Conservation (phyloP, 2,888 invertebrate species). For the Dynastes maya region DNA sequence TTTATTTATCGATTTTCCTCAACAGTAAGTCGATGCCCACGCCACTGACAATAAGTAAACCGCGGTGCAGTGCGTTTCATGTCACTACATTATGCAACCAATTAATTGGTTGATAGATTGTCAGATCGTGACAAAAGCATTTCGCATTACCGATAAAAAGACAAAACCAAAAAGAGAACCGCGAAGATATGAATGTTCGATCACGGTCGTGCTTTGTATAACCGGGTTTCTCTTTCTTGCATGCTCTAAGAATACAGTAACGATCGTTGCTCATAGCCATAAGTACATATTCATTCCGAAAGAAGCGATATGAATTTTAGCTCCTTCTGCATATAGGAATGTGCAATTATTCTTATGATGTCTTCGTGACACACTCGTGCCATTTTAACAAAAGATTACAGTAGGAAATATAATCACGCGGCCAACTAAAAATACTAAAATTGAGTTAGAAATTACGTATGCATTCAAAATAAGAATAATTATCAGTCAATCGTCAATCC, state of each 20-base stretch:
- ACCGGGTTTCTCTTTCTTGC: slow-evolving; percentile 55
- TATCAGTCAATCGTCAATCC: too few species aligned
- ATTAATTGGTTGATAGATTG: slow-evolving; percentile 66
- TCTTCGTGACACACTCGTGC: neutral
- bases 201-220: slow-evolving; percentile 57
- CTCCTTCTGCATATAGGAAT: neutral
- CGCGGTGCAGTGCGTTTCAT: slow-evolving; percentile 62
- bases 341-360: neutral
- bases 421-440: too few species aligned
- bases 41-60: slow-evolving; percentile 50
- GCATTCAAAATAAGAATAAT: too few species aligned
- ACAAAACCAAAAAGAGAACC: slow-evolving; percentile 7
- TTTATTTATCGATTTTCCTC: slow-evolving; percentile 50
- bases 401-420: too few species aligned
- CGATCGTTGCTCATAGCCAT: too few species aligned
- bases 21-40: slow-evolving; percentile 46
- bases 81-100: slow-evolving; percentile 66
- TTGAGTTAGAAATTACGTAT: too few species aligned
- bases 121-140: slow-evolving; percentile 60
- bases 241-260: slow-evolving; percentile 6
- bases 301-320: too few species aligned
- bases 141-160: slow-evolving; percentile 56
- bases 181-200: slow-evolving; percentile 42
- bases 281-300: too few species aligned
- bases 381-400: too few species aligned